Conservation (phyloP, 2,888 invertebrate genomes). For the Nowickia ferox region DNA sequence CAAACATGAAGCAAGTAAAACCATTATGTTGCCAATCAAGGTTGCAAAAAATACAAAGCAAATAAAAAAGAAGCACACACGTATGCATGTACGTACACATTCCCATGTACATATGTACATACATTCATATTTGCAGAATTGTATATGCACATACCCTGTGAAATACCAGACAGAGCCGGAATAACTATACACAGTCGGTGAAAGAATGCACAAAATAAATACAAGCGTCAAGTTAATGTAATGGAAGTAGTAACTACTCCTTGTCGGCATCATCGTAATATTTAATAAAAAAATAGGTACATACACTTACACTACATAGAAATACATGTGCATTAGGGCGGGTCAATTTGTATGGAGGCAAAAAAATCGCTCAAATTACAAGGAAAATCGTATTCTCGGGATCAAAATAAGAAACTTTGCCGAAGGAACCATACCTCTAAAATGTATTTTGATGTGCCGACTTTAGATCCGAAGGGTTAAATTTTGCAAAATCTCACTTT, state of each 20-base stretch:
- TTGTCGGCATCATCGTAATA: conserved; percentile 14
- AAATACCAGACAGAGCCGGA: conserved; percentile 5
- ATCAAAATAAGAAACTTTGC: no score
- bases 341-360: no score
- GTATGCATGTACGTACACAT: not conserved
- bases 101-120: not conserved
- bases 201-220: not conserved
- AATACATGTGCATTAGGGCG: not conserved
- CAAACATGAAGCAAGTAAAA: conserved; percentile 66
- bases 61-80: not conserved
- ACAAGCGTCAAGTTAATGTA: not conserved
- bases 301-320: not conserved
- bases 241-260: conserved; percentile 9
- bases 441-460: no score
- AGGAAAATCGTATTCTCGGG: no score
- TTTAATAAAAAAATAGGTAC: not conserved
- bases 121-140: no score
- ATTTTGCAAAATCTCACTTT: no score
- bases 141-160: not conserved
- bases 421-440: no score
- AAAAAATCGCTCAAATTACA: no score
- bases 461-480: no score
- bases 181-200: conserved; percentile 5
- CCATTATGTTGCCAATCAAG: conserved; percentile 71
- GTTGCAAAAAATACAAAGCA: conserved; percentile 55